Evolutionary conservation across 2,797 vertebrate genomes (phyloP).

Genomic region (Eupleurogrammus muticus): DNA sequence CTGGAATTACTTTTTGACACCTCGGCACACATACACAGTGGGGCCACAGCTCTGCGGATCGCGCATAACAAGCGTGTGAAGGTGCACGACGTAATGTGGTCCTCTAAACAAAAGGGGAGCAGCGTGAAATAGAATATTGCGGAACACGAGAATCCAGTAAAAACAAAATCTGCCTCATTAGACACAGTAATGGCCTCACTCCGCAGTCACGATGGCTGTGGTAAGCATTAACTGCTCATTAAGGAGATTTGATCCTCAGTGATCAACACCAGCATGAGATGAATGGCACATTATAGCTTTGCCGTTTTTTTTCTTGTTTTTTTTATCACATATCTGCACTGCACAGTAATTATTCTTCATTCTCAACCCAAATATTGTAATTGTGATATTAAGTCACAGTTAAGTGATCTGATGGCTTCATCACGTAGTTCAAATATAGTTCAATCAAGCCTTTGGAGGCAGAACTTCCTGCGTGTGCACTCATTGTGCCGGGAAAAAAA

Average conservation of each 20-base stretch:
- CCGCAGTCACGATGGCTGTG: slow-evolving; percentile 46
- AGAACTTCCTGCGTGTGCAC: slow-evolving; percentile 45
- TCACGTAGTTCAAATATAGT: slow-evolving; percentile 2
- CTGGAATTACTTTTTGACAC: slow-evolving; percentile 69
- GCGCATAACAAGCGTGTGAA: slow-evolving; percentile 46
- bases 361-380: slow-evolving; percentile 20
- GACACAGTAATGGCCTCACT: slow-evolving; percentile 62
- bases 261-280: slow-evolving; percentile 54
- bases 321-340: slow-evolving; percentile 24
- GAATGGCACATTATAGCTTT: slow-evolving; percentile 42
- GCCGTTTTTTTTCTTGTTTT: too few species aligned
- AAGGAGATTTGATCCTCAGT: slow-evolving; percentile 54
- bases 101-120: slow-evolving; percentile 48
- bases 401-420: neutral
- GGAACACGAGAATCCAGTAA: slow-evolving; percentile 37
- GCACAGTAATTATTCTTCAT: slow-evolving; percentile 38
- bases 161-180: slow-evolving; percentile 61
- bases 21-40: slow-evolving; percentile 34
- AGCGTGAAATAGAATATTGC: slow-evolving; percentile 48
- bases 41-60: slow-evolving; percentile 50
- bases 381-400: neutral
- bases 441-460: slow-evolving; percentile 42
- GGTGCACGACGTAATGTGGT: slow-evolving; percentile 35
- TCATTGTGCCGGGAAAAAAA: slow-evolving; percentile 57
- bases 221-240: slow-evolving; percentile 64